Evolutionary conservation across 2,797 vertebrate genomes (phyloP).

Genomic region (Microctenopoma lineatum): DNA sequence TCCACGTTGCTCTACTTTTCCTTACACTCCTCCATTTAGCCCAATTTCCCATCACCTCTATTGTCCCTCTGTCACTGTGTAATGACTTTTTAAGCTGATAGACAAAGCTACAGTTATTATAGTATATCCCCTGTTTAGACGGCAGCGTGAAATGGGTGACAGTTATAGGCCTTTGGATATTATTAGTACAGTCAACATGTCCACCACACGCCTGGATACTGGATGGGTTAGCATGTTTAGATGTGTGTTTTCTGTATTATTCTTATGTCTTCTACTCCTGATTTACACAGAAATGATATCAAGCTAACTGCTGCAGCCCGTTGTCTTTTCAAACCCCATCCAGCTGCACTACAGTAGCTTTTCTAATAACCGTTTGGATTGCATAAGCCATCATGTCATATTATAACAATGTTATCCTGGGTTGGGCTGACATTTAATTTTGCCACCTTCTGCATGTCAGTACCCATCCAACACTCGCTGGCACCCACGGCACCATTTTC

Average conservation of each 20-base stretch:
- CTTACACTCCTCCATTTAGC: not conserved
- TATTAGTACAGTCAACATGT: too few relatives aligned
- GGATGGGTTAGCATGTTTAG: not conserved
- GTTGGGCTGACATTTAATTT: slow-evolving; percentile 13
- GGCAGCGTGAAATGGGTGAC: too few relatives aligned
- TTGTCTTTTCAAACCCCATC: not conserved
- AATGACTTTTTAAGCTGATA: not conserved
- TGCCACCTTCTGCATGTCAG: slow-evolving; percentile 2
- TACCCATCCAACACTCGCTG: slow-evolving; percentile 17
- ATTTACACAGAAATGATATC: not conserved
- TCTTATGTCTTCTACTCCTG: too few relatives aligned
- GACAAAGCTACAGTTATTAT: not conserved
- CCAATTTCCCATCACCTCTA: not conserved
- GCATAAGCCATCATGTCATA: slow-evolving; percentile 1
- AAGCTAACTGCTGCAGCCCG: too few relatives aligned
- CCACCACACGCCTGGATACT: not conserved
- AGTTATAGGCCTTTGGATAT: not conserved
- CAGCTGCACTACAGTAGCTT: not conserved
- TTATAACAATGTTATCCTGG: not conserved
- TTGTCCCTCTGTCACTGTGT: not conserved
- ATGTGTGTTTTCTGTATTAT: too few relatives aligned
- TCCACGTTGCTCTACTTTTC: not conserved
- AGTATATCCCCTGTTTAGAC: too few relatives aligned
- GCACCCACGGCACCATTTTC: slow-evolving; percentile 1
- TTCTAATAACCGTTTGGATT: not conserved